Conservation (phyloP, 2,113 vertebrate species). For the Myiopsitta monachus region DNA sequence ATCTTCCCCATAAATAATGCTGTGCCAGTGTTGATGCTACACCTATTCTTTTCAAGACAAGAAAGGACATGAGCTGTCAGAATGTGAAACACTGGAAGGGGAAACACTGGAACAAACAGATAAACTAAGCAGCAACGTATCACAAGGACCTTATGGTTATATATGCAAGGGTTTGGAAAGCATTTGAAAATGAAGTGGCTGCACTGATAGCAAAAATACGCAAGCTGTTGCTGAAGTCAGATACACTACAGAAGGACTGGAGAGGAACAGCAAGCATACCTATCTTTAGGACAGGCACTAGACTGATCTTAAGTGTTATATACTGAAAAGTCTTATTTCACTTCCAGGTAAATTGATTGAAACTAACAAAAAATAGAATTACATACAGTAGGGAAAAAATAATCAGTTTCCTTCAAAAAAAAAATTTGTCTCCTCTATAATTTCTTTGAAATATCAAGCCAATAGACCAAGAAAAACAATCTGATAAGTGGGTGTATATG, state of each 20-base stretch:
- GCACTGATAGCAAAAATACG: background rate
- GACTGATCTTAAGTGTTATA: background rate
- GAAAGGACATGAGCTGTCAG: conserved; percentile 1
- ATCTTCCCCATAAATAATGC: background rate
- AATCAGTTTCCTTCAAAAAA: background rate
- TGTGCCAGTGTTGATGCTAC: background rate
- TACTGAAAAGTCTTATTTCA: background rate
- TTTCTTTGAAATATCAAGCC: background rate
- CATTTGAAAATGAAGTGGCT: conserved; percentile 41
- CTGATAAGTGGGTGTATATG: background rate
- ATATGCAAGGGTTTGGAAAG: conserved; percentile 13
- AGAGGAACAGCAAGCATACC: background rate
- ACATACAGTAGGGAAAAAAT: background rate
- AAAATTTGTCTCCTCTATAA: background rate
- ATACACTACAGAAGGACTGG: background rate
- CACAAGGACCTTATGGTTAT: background rate
- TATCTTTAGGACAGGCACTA: background rate
- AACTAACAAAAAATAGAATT: background rate
- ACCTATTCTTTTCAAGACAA: background rate
- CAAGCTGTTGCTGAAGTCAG: background rate
- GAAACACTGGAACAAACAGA: conserved; percentile 26
- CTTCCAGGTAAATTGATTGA: background rate
- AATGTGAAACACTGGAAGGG: background rate
- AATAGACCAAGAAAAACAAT: background rate
- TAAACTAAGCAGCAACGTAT: conserved; percentile 42